These are phyloP conservation scores for Puma concolor DNA, from an alignment of 2,113 vertebrate species.

Conservation along the genomic window DNA sequence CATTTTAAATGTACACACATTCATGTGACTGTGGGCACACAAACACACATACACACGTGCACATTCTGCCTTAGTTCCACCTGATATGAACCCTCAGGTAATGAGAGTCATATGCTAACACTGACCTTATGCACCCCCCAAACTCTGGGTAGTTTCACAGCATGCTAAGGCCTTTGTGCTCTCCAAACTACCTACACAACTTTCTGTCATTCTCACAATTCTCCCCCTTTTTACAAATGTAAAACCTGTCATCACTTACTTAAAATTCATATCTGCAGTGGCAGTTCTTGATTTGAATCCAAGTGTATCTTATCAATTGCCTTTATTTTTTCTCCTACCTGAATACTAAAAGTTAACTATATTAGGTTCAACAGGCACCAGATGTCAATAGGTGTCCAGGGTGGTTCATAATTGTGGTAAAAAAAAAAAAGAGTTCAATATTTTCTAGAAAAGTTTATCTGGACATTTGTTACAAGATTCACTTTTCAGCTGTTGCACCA, in stretches of 20 bases:
- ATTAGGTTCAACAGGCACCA: neutral
- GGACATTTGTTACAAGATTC: neutral
- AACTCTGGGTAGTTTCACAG: neutral
- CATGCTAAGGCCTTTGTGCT: neutral
- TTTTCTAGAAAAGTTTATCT: slow-evolving; percentile 12
- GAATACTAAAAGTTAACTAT: neutral
- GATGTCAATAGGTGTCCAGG: neutral
- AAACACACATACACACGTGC: neutral
- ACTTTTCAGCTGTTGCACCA: neutral
- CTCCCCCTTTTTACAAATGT: neutral
- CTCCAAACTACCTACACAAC: neutral
- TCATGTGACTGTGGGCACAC: rapidly evolving
- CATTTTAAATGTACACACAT: neutral
- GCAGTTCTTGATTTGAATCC: neutral
- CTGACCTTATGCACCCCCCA: neutral
- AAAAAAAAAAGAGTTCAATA: neutral
- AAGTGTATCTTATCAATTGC: neutral
- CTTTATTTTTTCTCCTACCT: neutral
- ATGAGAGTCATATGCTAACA: neutral
- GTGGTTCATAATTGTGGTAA: neutral
- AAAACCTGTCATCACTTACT: neutral
- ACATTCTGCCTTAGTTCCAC: neutral
- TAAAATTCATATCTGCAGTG: neutral
- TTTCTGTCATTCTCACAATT: neutral
- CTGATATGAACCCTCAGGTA: neutral